Evolutionary conservation across 2,797 vertebrate species (phyloP), one percentile per base, ranked within the genome.

Genomic region (Syngnathus rostellatus): DNA sequence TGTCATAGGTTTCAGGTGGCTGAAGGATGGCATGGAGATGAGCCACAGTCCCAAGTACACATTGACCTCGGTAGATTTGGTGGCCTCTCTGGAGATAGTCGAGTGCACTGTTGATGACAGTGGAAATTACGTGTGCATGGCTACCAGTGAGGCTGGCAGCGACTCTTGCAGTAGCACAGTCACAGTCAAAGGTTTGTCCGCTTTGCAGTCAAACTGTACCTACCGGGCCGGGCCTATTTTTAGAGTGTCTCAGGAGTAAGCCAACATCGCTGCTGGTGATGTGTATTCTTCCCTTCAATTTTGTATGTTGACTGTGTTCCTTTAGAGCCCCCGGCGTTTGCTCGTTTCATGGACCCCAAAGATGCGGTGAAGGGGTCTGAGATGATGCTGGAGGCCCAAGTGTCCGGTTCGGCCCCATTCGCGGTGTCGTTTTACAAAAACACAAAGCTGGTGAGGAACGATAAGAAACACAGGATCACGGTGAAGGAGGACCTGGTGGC

Each of bases 361-460:
- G 96, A 99, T 79, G 92, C 95, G 71, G 86, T 99, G 80, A 98
- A 95, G 87, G 95, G 95, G 51, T 93, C 93, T 46, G 95, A 99
- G 80, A 89, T 98, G 82, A 86, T 87, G 77, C 77, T 97, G 75
- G 92, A 98, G 76, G 93, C 92, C 5, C 91, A 95, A 68, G 88
- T 96, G 58, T 89, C 94, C 75, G 97, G 97, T 70, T 95, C 96
- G 0, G 78, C 90, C 76, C 96, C 96, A 11, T 96, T 98, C 86
- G 93, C 92, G 58, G 91, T 98, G 62, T 92, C 91, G 1, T 96
- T 95, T 90, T 90, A 92, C 81, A 99, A 97, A 87, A 94, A 96
- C 77, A 90, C 91, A 68, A 98, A 94, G 69, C 89, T 81, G 0
- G 81, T 99, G 68, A 85, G 96, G 72, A 97, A 93, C 71, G 95